Conservation (phyloP, 2,113 vertebrate genomes). For the Amia ocellicauda region DNA sequence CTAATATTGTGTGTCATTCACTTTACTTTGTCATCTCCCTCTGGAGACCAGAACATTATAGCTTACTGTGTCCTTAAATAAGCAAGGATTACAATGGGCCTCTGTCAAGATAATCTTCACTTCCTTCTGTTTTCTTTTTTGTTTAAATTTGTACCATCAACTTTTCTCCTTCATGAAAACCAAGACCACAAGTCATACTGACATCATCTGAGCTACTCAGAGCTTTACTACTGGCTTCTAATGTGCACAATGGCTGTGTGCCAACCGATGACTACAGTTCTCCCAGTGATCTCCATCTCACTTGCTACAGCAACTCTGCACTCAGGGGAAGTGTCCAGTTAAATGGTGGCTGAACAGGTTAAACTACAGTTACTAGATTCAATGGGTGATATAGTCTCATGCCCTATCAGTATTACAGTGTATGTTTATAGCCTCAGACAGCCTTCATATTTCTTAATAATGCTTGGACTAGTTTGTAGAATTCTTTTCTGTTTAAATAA, state of each 20-base stretch:
- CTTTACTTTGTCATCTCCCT: constrained; percentile 18
- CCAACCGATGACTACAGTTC: constrained; percentile 36
- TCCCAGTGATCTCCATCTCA: constrained; percentile 35
- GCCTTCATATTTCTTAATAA: too few relatives aligned
- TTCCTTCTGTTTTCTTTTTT: background rate
- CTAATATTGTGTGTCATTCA: constrained; percentile 11
- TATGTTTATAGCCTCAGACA: too few relatives aligned
- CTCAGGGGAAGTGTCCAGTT: constrained; percentile 8
- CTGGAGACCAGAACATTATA: constrained; percentile 18
- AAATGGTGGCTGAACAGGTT: background rate
- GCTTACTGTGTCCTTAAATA: background rate
- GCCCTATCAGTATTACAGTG: too few relatives aligned
- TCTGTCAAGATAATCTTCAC: background rate
- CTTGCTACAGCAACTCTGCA: background rate
- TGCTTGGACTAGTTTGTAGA: too few relatives aligned
- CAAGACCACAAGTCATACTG: background rate
- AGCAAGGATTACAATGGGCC: background rate
- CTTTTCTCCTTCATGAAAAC: background rate
- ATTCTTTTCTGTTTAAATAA: too few relatives aligned
- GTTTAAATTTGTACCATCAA: background rate
- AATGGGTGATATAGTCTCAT: too few relatives aligned
- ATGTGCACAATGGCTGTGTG: background rate
- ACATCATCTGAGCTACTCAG: constrained; percentile 12
- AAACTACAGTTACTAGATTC: background rate
- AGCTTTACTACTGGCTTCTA: background rate